Evolutionary conservation across 2,113 vertebrate genomes (phyloP), one percentile per base, ranked within the genome.

Genomic region (Eonycteris spelaea): DNA sequence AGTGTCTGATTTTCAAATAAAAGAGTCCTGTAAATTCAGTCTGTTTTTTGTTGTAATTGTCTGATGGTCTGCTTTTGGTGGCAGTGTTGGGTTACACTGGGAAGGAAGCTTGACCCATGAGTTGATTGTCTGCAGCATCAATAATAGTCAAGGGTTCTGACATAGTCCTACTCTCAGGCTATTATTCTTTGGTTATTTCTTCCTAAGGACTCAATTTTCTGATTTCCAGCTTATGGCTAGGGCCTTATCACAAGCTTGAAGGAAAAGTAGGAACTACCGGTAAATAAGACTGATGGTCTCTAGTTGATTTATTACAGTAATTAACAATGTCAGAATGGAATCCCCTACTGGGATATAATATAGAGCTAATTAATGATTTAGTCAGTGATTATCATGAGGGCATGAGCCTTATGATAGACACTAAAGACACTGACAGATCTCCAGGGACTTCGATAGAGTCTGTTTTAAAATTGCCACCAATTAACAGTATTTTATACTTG

Each of bases 291-390:
- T 90, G 33, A 55, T 87, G 51, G 26, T 43, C 51, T 94, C 13
- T 87, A 22, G 45, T 78, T 95, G 65, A 95, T 91, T 86, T 93
- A 89, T 91, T 90, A 86, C 7, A 55, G 21, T 94, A 95, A 95
- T 96, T 90, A 97, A 38, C 33, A 71, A 3, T 48, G 12, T 75
- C 83, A 94, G 51, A 91, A 59, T 83, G 70, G 63, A 95, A 86
- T 90, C 38, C 88, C 84, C 55, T 55, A 15, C 28, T 92, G 78
- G 55, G 80, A 21, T 96, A 68, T 78, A 82, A 85, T 45, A 48
- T 18, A n/a, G 67, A 97, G 63, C 57, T 86, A 93, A 88, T 88
- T 96, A 85, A 82, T 74, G 94, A 87, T 84, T 91, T 86, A 91
- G 90, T 89, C 75, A 86, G 0, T 80, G 38, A 57, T 93, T 93